A percentile compares a stretch with the other conserved stretches of the same genome.
phyloP scores from a whole-genome alignment of 2,797 vertebrate species.

The Luscinia megarhynchos region DNA sequence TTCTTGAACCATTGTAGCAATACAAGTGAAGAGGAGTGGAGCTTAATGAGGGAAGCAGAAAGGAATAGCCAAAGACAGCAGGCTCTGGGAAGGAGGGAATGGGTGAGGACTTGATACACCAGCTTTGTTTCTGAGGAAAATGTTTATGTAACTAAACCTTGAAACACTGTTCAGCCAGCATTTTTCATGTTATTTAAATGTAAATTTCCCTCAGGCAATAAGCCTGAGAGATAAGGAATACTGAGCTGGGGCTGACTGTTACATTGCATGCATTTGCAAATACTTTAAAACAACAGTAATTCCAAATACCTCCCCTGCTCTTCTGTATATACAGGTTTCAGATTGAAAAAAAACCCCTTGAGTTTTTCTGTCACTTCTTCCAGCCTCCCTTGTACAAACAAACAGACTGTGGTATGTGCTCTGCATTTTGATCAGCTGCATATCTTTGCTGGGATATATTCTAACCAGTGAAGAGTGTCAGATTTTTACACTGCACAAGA shows the following conservation, averaged over 20 bases:
- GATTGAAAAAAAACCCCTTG: neutral
- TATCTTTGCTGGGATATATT: neutral
- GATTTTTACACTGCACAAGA: neutral
- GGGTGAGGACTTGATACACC: neutral
- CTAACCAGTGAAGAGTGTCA: neutral
- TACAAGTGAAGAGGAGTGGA: neutral
- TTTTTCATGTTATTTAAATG: constrained; percentile 29
- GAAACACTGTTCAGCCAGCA: neutral
- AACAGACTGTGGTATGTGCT: neutral
- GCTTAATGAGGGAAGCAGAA: neutral
- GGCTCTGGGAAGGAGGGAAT: neutral
- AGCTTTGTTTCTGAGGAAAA: constrained; percentile 49
- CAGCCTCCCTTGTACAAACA: neutral
- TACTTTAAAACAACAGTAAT: neutral
- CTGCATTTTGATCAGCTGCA: constrained; percentile 5
- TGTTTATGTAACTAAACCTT: constrained; percentile 43
- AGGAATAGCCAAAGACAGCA: constrained; percentile 40
- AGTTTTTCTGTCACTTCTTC: neutral
- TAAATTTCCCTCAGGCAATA: neutral
- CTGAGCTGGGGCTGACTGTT: neutral
- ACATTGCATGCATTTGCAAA: constrained; percentile 5
- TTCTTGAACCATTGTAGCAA: neutral
- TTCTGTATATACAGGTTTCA: neutral
- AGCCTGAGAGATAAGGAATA: neutral
- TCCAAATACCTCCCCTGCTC: neutral